A percentile compares a stretch with the other conserved stretches of the same genome.
Evolutionary conservation across 2,888 invertebrate species (phyloP).

Genomic region (Pseudococcus jackbeardsleyi): DNA sequence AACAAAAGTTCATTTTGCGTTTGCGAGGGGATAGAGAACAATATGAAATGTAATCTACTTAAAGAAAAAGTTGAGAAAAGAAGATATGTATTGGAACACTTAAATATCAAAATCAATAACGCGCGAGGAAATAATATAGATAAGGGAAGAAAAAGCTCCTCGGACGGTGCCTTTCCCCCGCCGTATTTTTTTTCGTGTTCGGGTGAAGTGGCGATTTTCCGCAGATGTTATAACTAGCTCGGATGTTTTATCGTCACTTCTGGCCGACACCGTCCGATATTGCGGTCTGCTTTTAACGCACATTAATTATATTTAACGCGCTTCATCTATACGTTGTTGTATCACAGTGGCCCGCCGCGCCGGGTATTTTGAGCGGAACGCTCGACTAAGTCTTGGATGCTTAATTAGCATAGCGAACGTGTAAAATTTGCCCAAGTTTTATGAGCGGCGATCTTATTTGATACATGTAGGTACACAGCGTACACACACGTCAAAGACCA

Average conservation of each 20-base stretch:
- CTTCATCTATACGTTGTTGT: neutral
- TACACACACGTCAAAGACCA: slow-evolving; percentile 6
- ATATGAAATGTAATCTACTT: slow-evolving; percentile 59
- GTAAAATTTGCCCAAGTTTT: slow-evolving; percentile 30
- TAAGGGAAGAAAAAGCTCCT: slow-evolving; percentile 55
- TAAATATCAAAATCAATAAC: slow-evolving; percentile 62
- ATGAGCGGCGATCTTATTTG: neutral
- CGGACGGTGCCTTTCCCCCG: neutral
- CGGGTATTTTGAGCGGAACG: slow-evolving; percentile 25
- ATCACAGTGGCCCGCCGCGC: neutral
- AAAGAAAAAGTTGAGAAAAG: slow-evolving; percentile 56
- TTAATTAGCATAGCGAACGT: slow-evolving; percentile 21
- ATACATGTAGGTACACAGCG: neutral
- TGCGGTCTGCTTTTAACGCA: slow-evolving; percentile 51
- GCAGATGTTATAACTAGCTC: slow-evolving; percentile 59
- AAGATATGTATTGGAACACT: slow-evolving; percentile 62
- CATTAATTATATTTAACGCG: slow-evolving; percentile 59
- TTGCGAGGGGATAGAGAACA: slow-evolving; percentile 29
- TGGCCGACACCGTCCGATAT: slow-evolving; percentile 28
- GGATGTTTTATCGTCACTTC: slow-evolving; percentile 50
- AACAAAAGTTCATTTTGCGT: slow-evolving; percentile 58
- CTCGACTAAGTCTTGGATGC: neutral
- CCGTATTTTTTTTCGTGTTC: neutral
- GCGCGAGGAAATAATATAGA: slow-evolving; percentile 61
- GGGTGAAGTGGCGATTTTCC: slow-evolving; percentile 61